These are phyloP conservation scores for Sebastes oblongus DNA, from an alignment of 2,797 vertebrate genomes.

Conservation along the genomic window DNA sequence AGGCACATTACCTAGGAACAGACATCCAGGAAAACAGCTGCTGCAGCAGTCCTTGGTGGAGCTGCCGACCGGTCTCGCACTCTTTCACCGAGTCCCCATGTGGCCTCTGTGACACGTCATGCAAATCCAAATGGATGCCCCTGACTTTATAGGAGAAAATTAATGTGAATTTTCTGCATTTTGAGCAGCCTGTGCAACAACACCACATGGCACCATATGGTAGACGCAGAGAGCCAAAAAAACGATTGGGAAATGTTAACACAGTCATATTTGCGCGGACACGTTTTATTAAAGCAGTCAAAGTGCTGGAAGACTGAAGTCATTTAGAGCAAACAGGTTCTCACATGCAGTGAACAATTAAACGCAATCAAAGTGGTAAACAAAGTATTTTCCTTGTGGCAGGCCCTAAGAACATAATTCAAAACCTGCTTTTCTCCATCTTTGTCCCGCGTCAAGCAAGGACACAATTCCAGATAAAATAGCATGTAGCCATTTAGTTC, in stretches of 20 bases:
- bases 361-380: neutral
- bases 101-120: constrained; percentile 70
- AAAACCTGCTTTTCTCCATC: neutral
- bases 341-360: neutral
- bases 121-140: constrained; percentile 75
- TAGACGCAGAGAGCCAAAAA: constrained; percentile 45
- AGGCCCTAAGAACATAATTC: neutral
- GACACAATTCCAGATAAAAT: constrained; percentile 25
- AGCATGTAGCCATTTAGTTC: constrained; percentile 18
- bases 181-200: constrained; percentile 68
- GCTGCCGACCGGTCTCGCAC: constrained; percentile 40
- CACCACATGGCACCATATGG: constrained; percentile 80
- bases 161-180: constrained; percentile 67
- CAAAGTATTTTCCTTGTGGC: neutral
- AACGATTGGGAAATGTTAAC: constrained; percentile 59
- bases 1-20: constrained; percentile 65
- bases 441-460: constrained; percentile 2
- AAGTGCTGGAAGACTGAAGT: constrained; percentile 22
- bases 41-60: constrained; percentile 53
- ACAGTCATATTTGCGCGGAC: constrained; percentile 56
- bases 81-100: constrained; percentile 58
- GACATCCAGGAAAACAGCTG: constrained; percentile 73
- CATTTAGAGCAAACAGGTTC: neutral
- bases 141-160: constrained; percentile 65
- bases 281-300: constrained; percentile 50